A percentile compares a stretch with the other conserved stretches of the same genome.
phyloP scores from a whole-genome alignment of 2,888 invertebrate species.

The Formica aserva region DNA sequence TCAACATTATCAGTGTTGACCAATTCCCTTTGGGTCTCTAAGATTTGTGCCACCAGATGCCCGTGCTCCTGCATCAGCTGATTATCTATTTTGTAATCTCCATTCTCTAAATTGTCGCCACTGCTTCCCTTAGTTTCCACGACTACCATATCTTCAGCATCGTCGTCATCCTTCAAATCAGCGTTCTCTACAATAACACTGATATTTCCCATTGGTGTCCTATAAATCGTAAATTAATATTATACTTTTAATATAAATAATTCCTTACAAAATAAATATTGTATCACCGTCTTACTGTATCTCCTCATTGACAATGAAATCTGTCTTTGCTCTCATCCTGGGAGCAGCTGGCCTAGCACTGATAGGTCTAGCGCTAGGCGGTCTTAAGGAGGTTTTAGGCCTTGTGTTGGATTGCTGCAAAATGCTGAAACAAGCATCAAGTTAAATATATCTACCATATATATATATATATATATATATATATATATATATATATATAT shows the following conservation, averaged over 20 bases:
- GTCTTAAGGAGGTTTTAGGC: slow-evolving; percentile 88
- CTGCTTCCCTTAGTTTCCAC: slow-evolving; percentile 86
- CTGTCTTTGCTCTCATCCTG: slow-evolving; percentile 87
- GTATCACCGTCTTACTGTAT: slow-evolving; percentile 69
- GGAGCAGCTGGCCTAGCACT: slow-evolving; percentile 96
- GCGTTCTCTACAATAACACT: slow-evolving; percentile 93
- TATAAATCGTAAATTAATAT: slow-evolving; percentile 54
- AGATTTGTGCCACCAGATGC: slow-evolving; percentile 96
- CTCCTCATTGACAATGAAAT: slow-evolving; percentile 77
- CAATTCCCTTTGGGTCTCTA: slow-evolving; percentile 95
- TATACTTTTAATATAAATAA: not conserved
- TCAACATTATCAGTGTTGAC: slow-evolving; percentile 86
- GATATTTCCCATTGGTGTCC: slow-evolving; percentile 86
- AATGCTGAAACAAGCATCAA: slow-evolving; percentile 29
- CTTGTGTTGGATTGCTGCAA: slow-evolving; percentile 71
- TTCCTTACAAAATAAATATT: not conserved
- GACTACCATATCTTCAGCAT: slow-evolving; percentile 92
- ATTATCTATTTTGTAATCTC: slow-evolving; percentile 72
- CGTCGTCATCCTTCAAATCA: slow-evolving; percentile 87
- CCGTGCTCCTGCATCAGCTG: slow-evolving; percentile 87
- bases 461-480: not conserved
- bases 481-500: not conserved
- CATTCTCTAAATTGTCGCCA: slow-evolving; percentile 72
- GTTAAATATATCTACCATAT: not conserved
- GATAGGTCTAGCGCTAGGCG: slow-evolving; percentile 85